These are phyloP conservation scores for Mus minutoides DNA, from an alignment of 2,797 vertebrate species.

Conservation along the genomic window DNA sequence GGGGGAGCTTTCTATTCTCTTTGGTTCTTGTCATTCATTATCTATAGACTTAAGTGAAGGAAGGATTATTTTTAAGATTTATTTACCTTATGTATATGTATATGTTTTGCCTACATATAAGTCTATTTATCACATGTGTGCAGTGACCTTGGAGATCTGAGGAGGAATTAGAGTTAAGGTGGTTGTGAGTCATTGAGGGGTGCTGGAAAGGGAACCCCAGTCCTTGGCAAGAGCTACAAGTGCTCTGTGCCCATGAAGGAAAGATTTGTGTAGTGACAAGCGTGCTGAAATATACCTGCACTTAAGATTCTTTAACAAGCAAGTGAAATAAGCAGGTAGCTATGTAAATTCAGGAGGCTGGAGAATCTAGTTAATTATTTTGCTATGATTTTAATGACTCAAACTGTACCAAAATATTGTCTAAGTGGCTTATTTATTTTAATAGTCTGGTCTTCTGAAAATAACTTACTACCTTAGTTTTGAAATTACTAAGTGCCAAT, in stretches of 20 bases:
- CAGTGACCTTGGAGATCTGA: not conserved
- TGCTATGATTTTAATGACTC: not conserved
- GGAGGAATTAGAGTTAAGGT: not conserved
- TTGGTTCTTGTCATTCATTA: not conserved
- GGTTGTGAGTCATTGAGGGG: not conserved
- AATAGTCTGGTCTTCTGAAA: not conserved
- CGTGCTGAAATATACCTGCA: not conserved
- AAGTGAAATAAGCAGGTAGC: not conserved
- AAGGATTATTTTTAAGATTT: not conserved
- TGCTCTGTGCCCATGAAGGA: not conserved
- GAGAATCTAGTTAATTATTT: not conserved
- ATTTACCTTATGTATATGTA: not conserved
- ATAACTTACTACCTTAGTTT: not conserved
- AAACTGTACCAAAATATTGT: not conserved
- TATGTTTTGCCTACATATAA: not conserved
- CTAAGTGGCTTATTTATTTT: slow-evolving; percentile 4
- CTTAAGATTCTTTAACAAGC: not conserved
- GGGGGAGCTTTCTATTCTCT: not conserved
- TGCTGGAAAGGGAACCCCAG: not conserved
- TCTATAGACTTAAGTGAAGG: not conserved
- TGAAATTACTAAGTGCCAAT: slow-evolving; percentile 29
- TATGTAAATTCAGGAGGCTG: not conserved
- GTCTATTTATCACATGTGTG: not conserved
- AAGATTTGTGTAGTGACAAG: not conserved
- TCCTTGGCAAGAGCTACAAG: not conserved